Evolutionary conservation across 2,888 invertebrate genomes (phyloP), one percentile per base, ranked within the genome.

Genomic region (Drosophila acutilabella): DNA sequence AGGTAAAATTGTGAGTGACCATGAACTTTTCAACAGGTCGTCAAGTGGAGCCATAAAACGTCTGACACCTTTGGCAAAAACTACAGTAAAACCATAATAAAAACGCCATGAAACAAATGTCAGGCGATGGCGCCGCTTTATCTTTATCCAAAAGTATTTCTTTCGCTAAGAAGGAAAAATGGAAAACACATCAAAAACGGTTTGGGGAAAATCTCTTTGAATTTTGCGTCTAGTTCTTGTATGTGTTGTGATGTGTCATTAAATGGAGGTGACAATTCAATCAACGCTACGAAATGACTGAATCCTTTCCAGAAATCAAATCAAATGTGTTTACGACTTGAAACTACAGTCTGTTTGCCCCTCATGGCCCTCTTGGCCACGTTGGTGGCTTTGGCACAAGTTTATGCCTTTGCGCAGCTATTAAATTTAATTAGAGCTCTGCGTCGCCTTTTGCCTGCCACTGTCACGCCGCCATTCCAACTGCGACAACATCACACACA

Each of bases 361-460:
- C 36, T 36, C 33, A 7, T 11, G 33, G 33, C 54, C 40, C 14
- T 56, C 44, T 51, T 58, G 59, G 74, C 74, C 69, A 58, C 69
- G 80, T 78, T 86, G 83, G 86, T 86, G 81, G 85, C 81, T 75
- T 42, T 41, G 54, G 52, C 71, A 50, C 72, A 71, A 72, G 72
- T 81, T 87, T 80, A 84, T 87, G 85, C 73, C 69, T 56, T 62
- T 76, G 70, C 57, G 74, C 69, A 62, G 88, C 85, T 87, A 87
- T 87, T 89, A 87, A 89, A 89, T 89, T 89, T 89, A 89, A 89
- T 89, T 89, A 89, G 89, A 89, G 73, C 81, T 76, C 85, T 80
- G 73, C 65, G 78, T 38, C 13, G 71, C 23, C 72, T 71, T 69
- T 78, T 64, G 66, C 73, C 74, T 76, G 81, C 74, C 75, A 74